Conservation (phyloP, 2,113 vertebrate species). For the Sakesphorus luctuosus region DNA sequence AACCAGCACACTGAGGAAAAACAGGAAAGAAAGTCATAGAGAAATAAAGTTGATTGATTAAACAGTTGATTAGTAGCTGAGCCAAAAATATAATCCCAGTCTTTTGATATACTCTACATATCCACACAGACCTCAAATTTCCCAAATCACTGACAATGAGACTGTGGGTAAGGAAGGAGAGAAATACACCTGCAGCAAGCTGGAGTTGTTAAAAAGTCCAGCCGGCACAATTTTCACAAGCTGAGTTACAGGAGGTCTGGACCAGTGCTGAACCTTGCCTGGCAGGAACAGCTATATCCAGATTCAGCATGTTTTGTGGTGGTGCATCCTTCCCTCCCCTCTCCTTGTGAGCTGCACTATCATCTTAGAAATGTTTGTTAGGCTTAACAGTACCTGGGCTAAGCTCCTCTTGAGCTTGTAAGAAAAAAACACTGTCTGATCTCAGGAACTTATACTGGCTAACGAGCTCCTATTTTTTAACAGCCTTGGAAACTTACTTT, state of each 20-base stretch:
- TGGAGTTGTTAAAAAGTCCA: neutral
- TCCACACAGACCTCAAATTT: neutral
- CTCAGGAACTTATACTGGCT: neutral
- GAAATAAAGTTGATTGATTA: neutral
- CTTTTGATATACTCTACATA: neutral
- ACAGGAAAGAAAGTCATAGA: neutral
- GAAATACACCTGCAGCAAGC: neutral
- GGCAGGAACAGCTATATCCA: neutral
- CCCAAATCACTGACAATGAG: neutral
- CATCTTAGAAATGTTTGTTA: neutral
- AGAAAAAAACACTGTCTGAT: neutral
- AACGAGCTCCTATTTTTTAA: neutral
- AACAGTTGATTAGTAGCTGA: neutral
- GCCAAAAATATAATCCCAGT: neutral
- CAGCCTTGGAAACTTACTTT: neutral
- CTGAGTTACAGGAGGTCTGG: neutral
- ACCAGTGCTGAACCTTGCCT: neutral
- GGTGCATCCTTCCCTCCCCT: neutral
- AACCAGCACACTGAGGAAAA: neutral
- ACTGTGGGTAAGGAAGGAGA: neutral
- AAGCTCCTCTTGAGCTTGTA: neutral
- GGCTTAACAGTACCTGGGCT: neutral
- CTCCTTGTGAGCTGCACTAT: neutral
- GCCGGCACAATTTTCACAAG: neutral
- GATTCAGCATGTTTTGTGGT: neutral